A percentile compares a stretch with the other conserved stretches of the same genome.
phyloP scores from a whole-genome alignment of 1,140 invertebrate species.

The Onthophagus taurus region DNA sequence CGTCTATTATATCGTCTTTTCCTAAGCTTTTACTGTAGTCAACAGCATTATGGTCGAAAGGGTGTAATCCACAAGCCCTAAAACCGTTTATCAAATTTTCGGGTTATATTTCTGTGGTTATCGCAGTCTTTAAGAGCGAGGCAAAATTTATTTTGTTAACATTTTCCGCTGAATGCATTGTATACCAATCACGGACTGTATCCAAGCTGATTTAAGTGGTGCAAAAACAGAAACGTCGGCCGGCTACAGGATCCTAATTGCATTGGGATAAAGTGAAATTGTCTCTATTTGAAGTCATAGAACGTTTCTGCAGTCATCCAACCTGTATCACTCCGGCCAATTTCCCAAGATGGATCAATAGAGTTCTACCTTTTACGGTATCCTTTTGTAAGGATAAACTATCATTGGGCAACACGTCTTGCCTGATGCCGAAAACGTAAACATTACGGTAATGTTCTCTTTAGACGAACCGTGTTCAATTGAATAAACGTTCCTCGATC shows the following conservation, averaged over 20 bases:
- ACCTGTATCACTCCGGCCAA: constrained; percentile 30
- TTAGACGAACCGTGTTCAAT: background rate
- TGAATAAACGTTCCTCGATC: constrained; percentile 11
- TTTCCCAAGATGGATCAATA: constrained; percentile 22
- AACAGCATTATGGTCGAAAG: constrained; percentile 30
- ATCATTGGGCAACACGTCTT: background rate
- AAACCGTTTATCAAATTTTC: constrained; percentile 33
- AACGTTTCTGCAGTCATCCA: constrained; percentile 35
- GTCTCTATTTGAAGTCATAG: too few species aligned
- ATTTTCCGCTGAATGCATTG: constrained; percentile 28
- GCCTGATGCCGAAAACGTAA: background rate
- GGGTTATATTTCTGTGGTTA: constrained; percentile 1
- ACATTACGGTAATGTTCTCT: background rate
- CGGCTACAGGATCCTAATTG: too few species aligned
- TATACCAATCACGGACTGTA: too few species aligned
- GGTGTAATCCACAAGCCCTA: constrained; percentile 31
- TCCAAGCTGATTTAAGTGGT: too few species aligned
- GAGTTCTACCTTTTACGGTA: background rate
- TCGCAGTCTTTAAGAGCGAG: constrained; percentile 5
- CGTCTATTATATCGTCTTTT: too few species aligned
- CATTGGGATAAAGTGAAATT: too few species aligned
- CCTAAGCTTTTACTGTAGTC: too few species aligned
- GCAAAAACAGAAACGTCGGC: too few species aligned
- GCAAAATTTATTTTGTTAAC: constrained; percentile 12
- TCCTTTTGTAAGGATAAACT: constrained; percentile 8